Evolutionary conservation across 1,140 invertebrate genomes (phyloP).

Genomic region (Drosophila sproati): DNA sequence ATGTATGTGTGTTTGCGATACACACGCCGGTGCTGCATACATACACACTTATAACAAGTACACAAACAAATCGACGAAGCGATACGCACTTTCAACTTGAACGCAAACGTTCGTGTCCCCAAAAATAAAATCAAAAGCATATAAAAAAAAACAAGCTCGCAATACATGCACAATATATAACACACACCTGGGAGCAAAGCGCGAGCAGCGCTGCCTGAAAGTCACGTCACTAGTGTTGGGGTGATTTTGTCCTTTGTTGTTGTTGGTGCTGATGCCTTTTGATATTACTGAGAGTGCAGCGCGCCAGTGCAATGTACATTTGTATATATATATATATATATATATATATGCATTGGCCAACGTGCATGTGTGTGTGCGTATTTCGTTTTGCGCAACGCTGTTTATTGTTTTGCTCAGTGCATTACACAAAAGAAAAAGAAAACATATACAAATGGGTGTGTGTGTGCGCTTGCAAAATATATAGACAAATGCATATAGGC

Average conservation of each 20-base stretch:
- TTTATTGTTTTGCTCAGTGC: constrained; percentile 28
- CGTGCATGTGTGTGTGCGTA: background rate
- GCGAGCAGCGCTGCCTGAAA: constrained; percentile 50
- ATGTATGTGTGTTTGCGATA: constrained; percentile 20
- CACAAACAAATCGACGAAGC: constrained; percentile 1
- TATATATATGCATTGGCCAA: background rate
- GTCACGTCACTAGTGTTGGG: constrained; percentile 56
- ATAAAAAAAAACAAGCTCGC: constrained; percentile 26
- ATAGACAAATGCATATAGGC: constrained; percentile 4
- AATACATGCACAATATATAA: constrained; percentile 28
- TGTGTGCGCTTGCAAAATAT: constrained; percentile 25
- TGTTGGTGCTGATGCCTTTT: constrained; percentile 22
- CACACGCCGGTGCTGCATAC: constrained; percentile 37
- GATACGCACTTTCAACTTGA: constrained; percentile 44
- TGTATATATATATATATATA: constrained; percentile 3
- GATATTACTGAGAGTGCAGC: constrained; percentile 48
- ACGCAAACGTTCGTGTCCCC: constrained; percentile 48
- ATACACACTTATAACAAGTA: constrained; percentile 13
- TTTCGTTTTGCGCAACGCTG: constrained; percentile 25
- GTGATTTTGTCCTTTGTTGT: constrained; percentile 46
- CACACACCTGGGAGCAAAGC: constrained; percentile 55
- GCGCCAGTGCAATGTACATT: constrained; percentile 41
- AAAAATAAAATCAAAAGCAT: constrained; percentile 50
- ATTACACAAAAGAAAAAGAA: background rate
- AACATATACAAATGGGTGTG: constrained; percentile 14